These are phyloP conservation scores for Dufourea novaeangliae DNA, from an alignment of 1,140 invertebrate species.

Conservation along the genomic window DNA sequence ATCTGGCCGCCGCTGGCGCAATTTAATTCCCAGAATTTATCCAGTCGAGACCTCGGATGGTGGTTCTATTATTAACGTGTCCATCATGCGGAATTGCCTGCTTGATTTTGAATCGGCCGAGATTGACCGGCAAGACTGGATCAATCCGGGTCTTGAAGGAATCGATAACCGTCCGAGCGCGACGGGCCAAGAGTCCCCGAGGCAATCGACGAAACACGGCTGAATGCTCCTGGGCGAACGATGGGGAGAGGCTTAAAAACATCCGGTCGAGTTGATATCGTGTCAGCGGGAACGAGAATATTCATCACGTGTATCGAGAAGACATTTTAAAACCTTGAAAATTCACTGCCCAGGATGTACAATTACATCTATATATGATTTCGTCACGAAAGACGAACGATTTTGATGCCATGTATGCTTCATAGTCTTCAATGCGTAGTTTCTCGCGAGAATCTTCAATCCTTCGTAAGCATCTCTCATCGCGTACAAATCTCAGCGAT, in stretches of 20 bases:
- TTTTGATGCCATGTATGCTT: too few relatives aligned
- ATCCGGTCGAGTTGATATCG: background rate
- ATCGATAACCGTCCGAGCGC: background rate
- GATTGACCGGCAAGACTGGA: conserved; percentile 19
- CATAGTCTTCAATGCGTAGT: too few relatives aligned
- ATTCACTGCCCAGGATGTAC: too few relatives aligned
- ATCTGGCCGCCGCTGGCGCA: too few relatives aligned
- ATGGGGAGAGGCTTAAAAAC: background rate
- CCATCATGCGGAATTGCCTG: conserved; percentile 33
- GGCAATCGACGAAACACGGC: background rate
- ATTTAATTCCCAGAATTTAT: conserved; percentile 28
- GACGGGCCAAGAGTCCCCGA: background rate
- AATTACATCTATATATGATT: too few relatives aligned
- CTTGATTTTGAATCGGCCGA: conserved; percentile 20
- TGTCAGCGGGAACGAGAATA: background rate
- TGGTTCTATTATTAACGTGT: conserved; percentile 38
- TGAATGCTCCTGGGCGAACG: too few relatives aligned
- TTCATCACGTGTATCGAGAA: too few relatives aligned
- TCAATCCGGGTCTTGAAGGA: conserved; percentile 16
- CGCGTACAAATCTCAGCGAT: conserved; percentile 61
- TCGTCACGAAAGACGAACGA: too few relatives aligned
- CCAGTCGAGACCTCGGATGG: background rate
- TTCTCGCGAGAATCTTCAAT: background rate
- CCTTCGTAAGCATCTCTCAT: background rate
- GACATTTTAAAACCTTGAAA: too few relatives aligned